phyloP scores from a whole-genome alignment of 2,113 vertebrate species.

The Sinocyclocheilus anshuiensis region DNA sequence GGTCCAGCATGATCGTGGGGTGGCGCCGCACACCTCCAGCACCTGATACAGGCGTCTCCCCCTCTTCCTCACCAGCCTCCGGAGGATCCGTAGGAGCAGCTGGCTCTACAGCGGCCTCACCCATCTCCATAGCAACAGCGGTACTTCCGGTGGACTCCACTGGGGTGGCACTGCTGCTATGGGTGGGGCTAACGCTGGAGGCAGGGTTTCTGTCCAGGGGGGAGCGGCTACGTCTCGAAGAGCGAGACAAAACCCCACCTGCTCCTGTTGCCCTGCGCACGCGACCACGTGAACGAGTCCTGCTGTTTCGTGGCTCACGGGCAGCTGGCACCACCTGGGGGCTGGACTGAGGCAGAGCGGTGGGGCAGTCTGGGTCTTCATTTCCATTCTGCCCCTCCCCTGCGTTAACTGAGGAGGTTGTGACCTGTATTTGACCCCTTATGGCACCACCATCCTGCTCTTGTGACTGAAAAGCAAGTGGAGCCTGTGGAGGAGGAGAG shows the following conservation, averaged over 20 bases:
- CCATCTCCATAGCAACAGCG: slow-evolving; percentile 68
- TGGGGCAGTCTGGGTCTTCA: slow-evolving; percentile 65
- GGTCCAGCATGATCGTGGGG: slow-evolving; percentile 90
- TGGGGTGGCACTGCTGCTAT: slow-evolving; percentile 45
- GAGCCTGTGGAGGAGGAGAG: slow-evolving; percentile 56
- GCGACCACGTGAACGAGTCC: slow-evolving; percentile 81
- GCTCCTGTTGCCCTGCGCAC: slow-evolving; percentile 79
- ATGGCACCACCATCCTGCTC: slow-evolving; percentile 65
- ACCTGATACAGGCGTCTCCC: slow-evolving; percentile 70
- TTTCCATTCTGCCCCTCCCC: slow-evolving; percentile 68
- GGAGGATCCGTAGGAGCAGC: slow-evolving; percentile 68
- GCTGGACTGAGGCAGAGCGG: slow-evolving; percentile 59
- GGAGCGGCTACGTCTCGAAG: slow-evolving; percentile 85
- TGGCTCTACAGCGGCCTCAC: slow-evolving; percentile 64
- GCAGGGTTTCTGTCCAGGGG: slow-evolving; percentile 76
- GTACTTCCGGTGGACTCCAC: slow-evolving; percentile 58
- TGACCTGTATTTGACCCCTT: slow-evolving; percentile 54
- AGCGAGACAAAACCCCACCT: slow-evolving; percentile 76
- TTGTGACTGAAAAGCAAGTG: slow-evolving; percentile 55
- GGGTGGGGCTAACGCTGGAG: slow-evolving; percentile 52
- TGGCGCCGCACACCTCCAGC: slow-evolving; percentile 79
- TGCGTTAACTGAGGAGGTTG: slow-evolving; percentile 56
- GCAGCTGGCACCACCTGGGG: slow-evolving; percentile 57
- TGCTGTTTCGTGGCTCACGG: slow-evolving; percentile 76
- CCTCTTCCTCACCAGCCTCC: slow-evolving; percentile 77